These are phyloP conservation scores for Gopherus flavomarginatus DNA, from an alignment of 2,113 vertebrate species.

Conservation along the genomic window DNA sequence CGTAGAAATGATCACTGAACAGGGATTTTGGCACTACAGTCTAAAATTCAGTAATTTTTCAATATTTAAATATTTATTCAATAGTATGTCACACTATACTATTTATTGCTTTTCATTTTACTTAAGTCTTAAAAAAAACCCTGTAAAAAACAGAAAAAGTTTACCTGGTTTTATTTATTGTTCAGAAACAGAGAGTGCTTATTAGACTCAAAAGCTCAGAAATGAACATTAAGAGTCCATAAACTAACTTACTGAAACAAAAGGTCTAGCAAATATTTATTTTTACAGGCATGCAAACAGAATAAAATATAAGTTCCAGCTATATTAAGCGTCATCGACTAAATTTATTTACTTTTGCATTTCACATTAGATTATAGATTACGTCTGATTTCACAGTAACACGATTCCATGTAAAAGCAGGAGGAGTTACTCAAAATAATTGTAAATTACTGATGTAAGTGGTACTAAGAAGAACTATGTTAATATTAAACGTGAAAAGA, in stretches of 20 bases:
- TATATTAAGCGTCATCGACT: constrained; percentile 14
- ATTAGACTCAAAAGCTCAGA: background rate
- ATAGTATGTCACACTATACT: background rate
- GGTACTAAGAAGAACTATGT: background rate
- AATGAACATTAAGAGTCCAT: background rate
- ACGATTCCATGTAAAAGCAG: background rate
- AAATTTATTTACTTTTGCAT: constrained; percentile 20
- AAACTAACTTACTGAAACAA: background rate
- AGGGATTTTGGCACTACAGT: background rate
- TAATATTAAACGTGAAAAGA: background rate
- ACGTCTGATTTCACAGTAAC: constrained; percentile 47
- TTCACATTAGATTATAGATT: constrained; percentile 13
- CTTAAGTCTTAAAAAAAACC: background rate
- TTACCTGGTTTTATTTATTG: constrained; percentile 6
- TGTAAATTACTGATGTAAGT: background rate
- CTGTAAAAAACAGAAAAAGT: background rate
- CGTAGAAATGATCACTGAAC: background rate
- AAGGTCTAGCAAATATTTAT: constrained; percentile 25
- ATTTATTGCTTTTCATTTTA: background rate
- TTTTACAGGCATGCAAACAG: constrained; percentile 18
- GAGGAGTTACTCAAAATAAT: constrained; percentile 7
- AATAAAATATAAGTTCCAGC: background rate
- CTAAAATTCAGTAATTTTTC: background rate
- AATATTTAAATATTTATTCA: background rate
- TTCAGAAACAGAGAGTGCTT: background rate